Conservation (phyloP, 2,888 invertebrate genomes). For the Harmothoe impar region DNA sequence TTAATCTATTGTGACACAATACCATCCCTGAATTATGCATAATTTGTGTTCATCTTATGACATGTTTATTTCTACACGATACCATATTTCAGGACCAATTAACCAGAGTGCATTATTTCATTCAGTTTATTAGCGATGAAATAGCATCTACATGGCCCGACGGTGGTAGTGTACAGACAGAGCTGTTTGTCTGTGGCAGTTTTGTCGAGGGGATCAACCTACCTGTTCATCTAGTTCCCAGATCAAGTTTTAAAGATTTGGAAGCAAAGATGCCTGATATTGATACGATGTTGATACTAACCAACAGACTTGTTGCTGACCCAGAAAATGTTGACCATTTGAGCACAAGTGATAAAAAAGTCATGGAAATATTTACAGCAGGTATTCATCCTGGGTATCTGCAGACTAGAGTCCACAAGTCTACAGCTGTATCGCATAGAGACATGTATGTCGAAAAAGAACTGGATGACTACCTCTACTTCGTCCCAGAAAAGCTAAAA, state of each 20-base stretch:
- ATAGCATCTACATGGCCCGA: too few relatives aligned
- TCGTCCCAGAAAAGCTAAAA: not conserved
- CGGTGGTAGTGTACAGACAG: too few relatives aligned
- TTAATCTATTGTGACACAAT: too few relatives aligned
- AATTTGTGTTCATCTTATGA: too few relatives aligned
- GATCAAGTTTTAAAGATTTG: too few relatives aligned
- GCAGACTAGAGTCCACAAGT: constrained; percentile 11
- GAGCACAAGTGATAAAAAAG: not conserved
- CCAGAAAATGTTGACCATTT: not conserved
- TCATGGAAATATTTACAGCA: constrained; percentile 38
- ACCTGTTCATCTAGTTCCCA: not conserved
- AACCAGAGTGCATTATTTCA: too few relatives aligned
- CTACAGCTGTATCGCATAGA: not conserved
- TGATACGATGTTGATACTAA: constrained; percentile 2
- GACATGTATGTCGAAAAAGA: constrained; percentile 26
- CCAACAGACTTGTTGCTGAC: not conserved
- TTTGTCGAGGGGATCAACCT: not conserved
- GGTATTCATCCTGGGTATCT: constrained; percentile 39
- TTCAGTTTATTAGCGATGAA: too few relatives aligned
- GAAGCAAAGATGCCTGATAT: not conserved
- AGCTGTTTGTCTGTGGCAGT: not conserved
- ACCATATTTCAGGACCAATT: too few relatives aligned
- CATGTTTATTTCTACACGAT: too few relatives aligned
- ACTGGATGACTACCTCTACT: constrained; percentile 36
- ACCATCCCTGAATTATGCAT: too few relatives aligned